Percentiles rank a stretch among this genome's conserved stretches.
Evolutionary conservation across 2,113 vertebrate genomes (phyloP).

Genomic region (Petrocephalus microphthalmus): DNA sequence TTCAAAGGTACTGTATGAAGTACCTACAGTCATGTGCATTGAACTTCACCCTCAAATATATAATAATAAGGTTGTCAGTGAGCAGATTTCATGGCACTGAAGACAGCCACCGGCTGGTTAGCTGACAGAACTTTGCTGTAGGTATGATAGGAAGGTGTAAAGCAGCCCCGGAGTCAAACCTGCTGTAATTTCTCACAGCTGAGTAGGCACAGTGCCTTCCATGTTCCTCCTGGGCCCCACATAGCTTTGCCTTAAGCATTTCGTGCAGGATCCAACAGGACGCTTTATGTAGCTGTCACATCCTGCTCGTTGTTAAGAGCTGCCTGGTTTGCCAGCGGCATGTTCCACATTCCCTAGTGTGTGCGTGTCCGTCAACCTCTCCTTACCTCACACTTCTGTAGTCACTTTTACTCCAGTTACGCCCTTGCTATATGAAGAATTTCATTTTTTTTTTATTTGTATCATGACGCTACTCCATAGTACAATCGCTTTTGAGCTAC

Average conservation of each 20-base stretch:
- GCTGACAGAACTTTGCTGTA: neutral
- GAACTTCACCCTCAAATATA: neutral
- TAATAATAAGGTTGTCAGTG: neutral
- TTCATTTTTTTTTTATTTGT: neutral
- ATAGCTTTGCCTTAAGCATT: neutral
- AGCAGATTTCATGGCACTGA: neutral
- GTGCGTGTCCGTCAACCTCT: neutral
- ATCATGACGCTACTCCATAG: neutral
- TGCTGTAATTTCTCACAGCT: neutral
- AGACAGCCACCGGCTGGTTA: neutral
- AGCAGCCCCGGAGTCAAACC: neutral
- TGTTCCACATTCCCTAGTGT: neutral
- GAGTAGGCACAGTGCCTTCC: neutral
- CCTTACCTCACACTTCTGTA: neutral
- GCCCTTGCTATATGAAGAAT: neutral
- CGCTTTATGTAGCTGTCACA: neutral
- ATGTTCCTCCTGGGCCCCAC: neutral
- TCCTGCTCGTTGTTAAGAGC: neutral
- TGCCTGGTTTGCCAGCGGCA: neutral
- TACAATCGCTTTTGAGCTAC: neutral
- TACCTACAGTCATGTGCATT: neutral
- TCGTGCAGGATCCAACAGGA: neutral
- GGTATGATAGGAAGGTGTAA: neutral
- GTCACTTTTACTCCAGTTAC: neutral
- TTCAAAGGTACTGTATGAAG: neutral